phyloP scores from a whole-genome alignment of 2,113 vertebrate genomes.

The Tylochromis polylepis region DNA sequence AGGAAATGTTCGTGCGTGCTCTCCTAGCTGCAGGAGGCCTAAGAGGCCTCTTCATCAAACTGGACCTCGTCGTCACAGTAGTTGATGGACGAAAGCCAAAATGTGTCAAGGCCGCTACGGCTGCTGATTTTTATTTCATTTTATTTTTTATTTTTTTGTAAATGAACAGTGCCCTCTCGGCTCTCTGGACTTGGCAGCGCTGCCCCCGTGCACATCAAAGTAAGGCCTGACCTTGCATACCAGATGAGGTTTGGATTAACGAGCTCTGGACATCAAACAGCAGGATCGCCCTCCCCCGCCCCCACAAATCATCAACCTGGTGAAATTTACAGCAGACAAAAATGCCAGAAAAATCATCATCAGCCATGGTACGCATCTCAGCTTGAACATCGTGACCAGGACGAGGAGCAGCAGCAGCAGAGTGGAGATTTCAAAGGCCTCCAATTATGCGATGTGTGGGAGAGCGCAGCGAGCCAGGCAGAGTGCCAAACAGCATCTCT shows the following conservation, averaged over 20 bases:
- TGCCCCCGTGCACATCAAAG: constrained; percentile 56
- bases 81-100: constrained; percentile 44
- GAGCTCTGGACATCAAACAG: constrained; percentile 66
- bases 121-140: constrained; percentile 50
- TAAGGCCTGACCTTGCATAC: constrained; percentile 64
- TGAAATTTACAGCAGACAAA: constrained; percentile 43
- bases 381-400: constrained; percentile 47
- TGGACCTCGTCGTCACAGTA: constrained; percentile 41
- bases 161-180: constrained; percentile 24
- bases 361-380: constrained; percentile 10
- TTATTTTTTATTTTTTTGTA: neutral
- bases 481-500: constrained; percentile 36
- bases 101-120: constrained; percentile 35
- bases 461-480: constrained; percentile 31
- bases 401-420: constrained; percentile 12
- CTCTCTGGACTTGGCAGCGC: constrained; percentile 34
- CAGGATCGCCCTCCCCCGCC: constrained; percentile 19
- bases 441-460: constrained; percentile 67
- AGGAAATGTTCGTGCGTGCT: constrained; percentile 9
- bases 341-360: constrained; percentile 40
- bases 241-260: constrained; percentile 67
- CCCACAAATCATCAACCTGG: constrained; percentile 35
- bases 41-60: constrained; percentile 5
- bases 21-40: neutral
- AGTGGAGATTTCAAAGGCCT: constrained; percentile 49